Conservation (phyloP, 2,888 invertebrate species). For the Drosophila crucigera region DNA sequence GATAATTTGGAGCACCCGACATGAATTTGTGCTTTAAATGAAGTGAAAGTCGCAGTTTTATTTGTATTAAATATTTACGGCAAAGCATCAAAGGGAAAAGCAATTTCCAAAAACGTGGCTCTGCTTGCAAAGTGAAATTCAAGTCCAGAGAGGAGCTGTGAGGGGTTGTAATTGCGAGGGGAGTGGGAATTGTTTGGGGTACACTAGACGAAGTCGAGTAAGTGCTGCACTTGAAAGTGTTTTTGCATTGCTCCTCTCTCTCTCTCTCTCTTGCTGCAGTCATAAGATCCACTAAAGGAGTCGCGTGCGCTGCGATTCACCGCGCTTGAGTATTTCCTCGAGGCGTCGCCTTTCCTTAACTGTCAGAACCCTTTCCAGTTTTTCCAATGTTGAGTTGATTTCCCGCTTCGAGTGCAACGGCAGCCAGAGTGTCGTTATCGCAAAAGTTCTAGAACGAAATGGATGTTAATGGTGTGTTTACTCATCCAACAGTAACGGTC, state of each 20-base stretch:
- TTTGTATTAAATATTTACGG: conserved; percentile 73
- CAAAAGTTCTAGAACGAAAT: conserved; percentile 78
- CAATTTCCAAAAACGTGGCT: conserved; percentile 54
- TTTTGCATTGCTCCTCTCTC: conserved; percentile 16
- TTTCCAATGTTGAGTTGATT: conserved; percentile 84
- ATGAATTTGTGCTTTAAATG: conserved; percentile 59
- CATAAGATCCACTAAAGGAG: conserved; percentile 49
- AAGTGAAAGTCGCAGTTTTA: conserved; percentile 77
- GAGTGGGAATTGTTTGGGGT: neutral
- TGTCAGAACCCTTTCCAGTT: conserved; percentile 84
- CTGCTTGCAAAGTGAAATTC: conserved; percentile 59
- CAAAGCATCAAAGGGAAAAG: conserved; percentile 53
- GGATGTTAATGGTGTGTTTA: too few relatives aligned
- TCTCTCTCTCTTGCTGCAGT: conserved; percentile 16
- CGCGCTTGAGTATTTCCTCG: conserved; percentile 83
- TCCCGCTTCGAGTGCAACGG: conserved; percentile 85
- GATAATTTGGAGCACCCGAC: conserved; percentile 42
- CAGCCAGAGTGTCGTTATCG: conserved; percentile 85
- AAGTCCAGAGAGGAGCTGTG: conserved; percentile 33
- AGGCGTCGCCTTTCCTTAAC: conserved; percentile 84
- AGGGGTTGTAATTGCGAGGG: neutral
- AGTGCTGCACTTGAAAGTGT: conserved; percentile 47
- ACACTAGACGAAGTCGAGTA: conserved; percentile 19
- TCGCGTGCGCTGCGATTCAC: conserved; percentile 64
- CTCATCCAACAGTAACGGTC: neutral